Evolutionary conservation across 2,113 vertebrate genomes (phyloP).

Genomic region (Corydoras maculifer): DNA sequence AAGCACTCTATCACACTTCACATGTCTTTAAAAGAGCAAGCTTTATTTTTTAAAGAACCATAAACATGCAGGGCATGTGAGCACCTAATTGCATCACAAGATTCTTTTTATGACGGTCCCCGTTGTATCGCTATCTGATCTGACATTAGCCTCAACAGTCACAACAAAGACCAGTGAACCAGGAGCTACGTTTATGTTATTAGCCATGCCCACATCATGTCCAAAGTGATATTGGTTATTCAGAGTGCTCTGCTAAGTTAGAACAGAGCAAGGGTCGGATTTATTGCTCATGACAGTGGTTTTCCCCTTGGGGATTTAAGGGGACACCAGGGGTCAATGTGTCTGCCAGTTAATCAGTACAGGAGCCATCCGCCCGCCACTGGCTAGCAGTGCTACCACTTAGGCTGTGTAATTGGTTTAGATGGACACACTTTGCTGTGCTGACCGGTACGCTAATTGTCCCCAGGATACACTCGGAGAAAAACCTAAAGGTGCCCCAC

Average conservation of each 20-base stretch:
- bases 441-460: conserved; percentile 38
- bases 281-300: conserved; percentile 44
- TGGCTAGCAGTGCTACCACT: conserved; percentile 36
- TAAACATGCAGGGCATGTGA: conserved; percentile 6
- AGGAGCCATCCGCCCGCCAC: conserved; percentile 41
- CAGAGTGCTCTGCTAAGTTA: conserved; percentile 14
- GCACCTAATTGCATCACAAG: conserved; percentile 28
- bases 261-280: conserved; percentile 33
- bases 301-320: conserved; percentile 39
- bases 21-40: neutral
- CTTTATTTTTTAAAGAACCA: neutral
- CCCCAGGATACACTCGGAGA: conserved; percentile 28
- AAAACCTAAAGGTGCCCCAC: conserved; percentile 28
- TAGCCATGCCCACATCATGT: conserved; percentile 28
- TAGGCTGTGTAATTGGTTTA: conserved; percentile 42
- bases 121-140: conserved; percentile 7
- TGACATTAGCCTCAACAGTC: conserved; percentile 23
- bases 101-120: conserved; percentile 8
- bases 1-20: neutral
- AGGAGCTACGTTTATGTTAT: conserved; percentile 35
- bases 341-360: conserved; percentile 48
- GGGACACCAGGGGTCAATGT: conserved; percentile 43
- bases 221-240: conserved; percentile 36
- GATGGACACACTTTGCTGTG: conserved; percentile 44
- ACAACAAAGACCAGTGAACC: conserved; percentile 23